These are phyloP conservation scores for Mesembrinibis cayennensis DNA, from an alignment of 2,113 vertebrate genomes.

Conservation along the genomic window DNA sequence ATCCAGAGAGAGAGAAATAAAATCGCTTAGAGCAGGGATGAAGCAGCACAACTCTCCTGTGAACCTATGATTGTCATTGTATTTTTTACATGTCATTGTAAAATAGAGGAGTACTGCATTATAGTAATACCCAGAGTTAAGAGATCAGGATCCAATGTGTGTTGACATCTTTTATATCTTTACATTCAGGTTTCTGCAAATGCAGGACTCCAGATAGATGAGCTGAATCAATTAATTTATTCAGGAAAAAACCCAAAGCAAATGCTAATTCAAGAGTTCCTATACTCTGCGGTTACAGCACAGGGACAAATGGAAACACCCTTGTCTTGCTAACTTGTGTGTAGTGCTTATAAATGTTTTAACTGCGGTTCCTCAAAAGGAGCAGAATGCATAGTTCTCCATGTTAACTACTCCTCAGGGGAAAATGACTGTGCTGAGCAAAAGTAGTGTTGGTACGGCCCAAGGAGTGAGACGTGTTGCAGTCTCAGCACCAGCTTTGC, in stretches of 20 bases:
- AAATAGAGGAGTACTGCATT: background rate
- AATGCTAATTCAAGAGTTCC: background rate
- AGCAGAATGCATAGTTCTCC: background rate
- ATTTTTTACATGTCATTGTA: background rate
- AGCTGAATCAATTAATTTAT: background rate
- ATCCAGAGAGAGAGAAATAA: background rate
- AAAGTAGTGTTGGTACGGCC: background rate
- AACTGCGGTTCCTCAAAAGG: background rate
- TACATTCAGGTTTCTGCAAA: background rate
- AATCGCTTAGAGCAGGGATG: background rate
- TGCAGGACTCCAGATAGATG: background rate
- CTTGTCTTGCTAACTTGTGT: background rate
- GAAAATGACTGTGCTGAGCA: background rate
- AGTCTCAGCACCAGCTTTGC: background rate
- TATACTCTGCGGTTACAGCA: background rate
- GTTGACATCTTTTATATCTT: background rate
- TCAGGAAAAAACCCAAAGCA: background rate
- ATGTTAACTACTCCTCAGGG: background rate
- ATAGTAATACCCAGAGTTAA: background rate
- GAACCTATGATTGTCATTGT: background rate
- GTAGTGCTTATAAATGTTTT: background rate
- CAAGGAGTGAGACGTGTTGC: background rate
- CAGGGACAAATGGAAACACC: background rate
- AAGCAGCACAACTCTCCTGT: background rate
- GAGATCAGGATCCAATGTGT: background rate